Evolutionary conservation across 2,888 invertebrate species (phyloP), one percentile per base, ranked within the genome.

Genomic region (Drosophila nigritarsus): DNA sequence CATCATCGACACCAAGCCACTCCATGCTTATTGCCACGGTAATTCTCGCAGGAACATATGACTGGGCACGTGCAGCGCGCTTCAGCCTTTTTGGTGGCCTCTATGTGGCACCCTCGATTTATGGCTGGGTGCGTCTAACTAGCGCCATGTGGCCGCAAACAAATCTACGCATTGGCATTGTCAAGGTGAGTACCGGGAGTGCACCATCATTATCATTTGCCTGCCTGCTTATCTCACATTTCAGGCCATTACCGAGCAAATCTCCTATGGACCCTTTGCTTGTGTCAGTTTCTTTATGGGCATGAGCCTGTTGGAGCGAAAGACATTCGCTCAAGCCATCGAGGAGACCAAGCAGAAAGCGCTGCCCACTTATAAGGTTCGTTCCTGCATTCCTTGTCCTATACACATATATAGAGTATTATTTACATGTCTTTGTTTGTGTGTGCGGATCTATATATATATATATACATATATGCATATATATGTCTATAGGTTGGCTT

Each of bases 81-180:
- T 97, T 95, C 93, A 95, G 96, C 87, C 82, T 97, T 48, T 97
- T 96, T 91, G 97, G 97, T 18, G 95, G 96, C 6, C 94, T 96
- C 65, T 96, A 96, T 92, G 96, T 96, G 38, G 97, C 97, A 5
- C 97, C 97, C 24, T 96, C 96, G 7, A 92, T 97, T 0, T 97
- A 96, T 89, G 94, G 95, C 54, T 97, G 97, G 97, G 94, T 98
- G 64, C 95, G 95, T 82, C 92, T 97, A 58, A 96, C 96, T 51
- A 95, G 95, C 79, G 94, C 94, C 64, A 94, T 97, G 92, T 97
- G 97, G 96, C 97, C 97, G 24, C 95, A 95, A 66, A 95, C 94
- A 75, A 95, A 95, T 79, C 90, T 97, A 53, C 95, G 94, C 92
- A 95, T 95, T 77, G 96, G 96, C 54, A 90, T 97, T n/a, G 94